Base-by-base conservation (phyloP, 2,113 vertebrate species). In the Polypterus senegalus region DNA sequence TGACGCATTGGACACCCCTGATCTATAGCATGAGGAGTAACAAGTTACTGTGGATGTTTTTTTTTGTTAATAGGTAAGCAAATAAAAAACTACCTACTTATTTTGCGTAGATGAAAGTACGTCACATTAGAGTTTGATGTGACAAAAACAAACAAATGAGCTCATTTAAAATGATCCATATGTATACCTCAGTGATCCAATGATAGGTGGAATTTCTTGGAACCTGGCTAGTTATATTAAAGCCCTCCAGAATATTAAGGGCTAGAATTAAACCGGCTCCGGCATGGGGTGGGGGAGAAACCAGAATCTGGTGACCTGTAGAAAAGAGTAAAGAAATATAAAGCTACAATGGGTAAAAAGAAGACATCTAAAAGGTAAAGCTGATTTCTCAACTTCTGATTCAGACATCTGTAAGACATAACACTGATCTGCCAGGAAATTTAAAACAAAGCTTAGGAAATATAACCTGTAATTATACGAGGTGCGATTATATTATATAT, bases 211-310 rank as follows among this genome's bases (percentile, higher is more conserved):
- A 83, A 62, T 88, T 90, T 46, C 86, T 82, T 62, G 85, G 69
- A 10, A 81, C 74, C 71, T 89, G 86, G 66, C 64, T 87, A 49
- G 84, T 91, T 63, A 98, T 88, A 73, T 99, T 99, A 75, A 90
- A 97, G 63, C 91, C 91, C 73, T 98, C 93, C 0, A 99, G 83
- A 75, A 99, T 96, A 72, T 97, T 98, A 60, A 99, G 89, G 52
- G 94, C 93, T 66, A 89, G 76, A 71, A 99, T 81, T 69, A 99
- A 76, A 1, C 90, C 93, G 55, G 91, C 83, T 45, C 96, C 96
- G 3, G 87, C 89, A 48, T 97, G 92, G 0, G 96, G 96, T 47
- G 94, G 85, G 3, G 93, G 87, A 3, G 94, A 81, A 0, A 82
- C 81, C 76, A 98, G 84, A 63, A 98, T 86, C 49, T 91, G 89